Percentiles rank a stretch among this genome's conserved stretches.
phyloP scores from a whole-genome alignment of 1,140 invertebrate species.

The Coptotermes formosanus region DNA sequence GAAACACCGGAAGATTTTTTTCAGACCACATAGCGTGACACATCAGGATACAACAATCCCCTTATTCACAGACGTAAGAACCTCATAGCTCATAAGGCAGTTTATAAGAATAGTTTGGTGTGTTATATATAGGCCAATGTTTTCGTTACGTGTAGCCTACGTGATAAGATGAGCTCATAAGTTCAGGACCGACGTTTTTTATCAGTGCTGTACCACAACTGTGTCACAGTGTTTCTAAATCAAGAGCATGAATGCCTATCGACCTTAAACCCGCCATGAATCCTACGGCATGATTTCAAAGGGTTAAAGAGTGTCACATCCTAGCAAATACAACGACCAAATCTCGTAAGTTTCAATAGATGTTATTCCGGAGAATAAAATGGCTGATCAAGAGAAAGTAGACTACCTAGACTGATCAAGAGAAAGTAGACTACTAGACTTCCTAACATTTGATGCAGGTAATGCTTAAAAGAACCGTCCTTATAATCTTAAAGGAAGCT shows the following conservation, averaged over 20 bases:
- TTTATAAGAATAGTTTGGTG: no score
- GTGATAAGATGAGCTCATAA: no score
- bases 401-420: neutral
- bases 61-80: no score
- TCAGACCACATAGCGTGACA: no score
- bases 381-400: neutral
- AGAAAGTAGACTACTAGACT: neutral
- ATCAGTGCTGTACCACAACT: neutral
- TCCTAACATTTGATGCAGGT: neutral
- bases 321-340: neutral
- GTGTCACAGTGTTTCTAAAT: neutral
- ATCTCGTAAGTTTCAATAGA: neutral
- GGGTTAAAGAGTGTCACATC: neutral
- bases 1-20: no score
- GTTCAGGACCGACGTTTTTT: no score
- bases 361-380: neutral
- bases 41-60: no score
- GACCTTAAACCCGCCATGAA: neutral
- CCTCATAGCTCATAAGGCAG: no score
- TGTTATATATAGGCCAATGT: no score
- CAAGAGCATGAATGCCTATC: neutral
- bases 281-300: neutral
- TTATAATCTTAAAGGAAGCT: neutral
- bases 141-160: no score
- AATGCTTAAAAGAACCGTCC: neutral